A percentile compares a stretch with the other conserved stretches of the same genome.
Conservation (phyloP, 2,797 vertebrate species). For the Mionectes olivaceus region DNA sequence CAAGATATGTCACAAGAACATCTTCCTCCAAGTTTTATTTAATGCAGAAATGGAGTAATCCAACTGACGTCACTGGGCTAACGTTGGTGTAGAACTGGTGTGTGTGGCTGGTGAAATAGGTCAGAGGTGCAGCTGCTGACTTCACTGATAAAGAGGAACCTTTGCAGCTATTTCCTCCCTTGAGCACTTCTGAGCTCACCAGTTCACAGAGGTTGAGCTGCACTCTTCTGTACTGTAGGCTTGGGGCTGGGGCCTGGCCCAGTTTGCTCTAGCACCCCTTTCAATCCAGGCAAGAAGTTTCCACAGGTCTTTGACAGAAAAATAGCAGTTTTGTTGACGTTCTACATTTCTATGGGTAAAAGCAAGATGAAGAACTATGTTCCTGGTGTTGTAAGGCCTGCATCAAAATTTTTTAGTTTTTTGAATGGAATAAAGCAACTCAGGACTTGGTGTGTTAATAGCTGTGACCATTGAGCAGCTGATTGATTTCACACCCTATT, state of each 20-base stretch:
- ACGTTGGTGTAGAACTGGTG: accelerated
- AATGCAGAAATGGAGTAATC: neutral
- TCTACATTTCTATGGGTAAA: neutral
- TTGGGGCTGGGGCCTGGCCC: accelerated
- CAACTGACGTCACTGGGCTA: neutral
- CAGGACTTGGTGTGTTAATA: neutral
- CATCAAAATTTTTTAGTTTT: neutral
- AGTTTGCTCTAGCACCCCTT: neutral
- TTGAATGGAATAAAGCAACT: neutral
- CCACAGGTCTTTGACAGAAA: neutral
- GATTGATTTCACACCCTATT: constrained; percentile 19
- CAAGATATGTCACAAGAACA: neutral
- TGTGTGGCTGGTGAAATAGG: neutral
- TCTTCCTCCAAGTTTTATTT: neutral
- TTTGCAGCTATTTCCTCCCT: neutral
- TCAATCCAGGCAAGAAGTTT: neutral
- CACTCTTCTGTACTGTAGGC: neutral
- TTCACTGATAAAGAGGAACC: neutral
- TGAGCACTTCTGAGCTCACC: neutral
- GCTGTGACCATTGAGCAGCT: neutral
- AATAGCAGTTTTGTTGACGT: neutral
- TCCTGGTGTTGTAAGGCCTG: neutral
- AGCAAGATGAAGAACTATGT: neutral
- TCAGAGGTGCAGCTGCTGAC: constrained; percentile 13
- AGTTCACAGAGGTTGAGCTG: neutral